Evolutionary conservation across 2,888 invertebrate genomes (phyloP).

Genomic region (Philaethria dido): DNA sequence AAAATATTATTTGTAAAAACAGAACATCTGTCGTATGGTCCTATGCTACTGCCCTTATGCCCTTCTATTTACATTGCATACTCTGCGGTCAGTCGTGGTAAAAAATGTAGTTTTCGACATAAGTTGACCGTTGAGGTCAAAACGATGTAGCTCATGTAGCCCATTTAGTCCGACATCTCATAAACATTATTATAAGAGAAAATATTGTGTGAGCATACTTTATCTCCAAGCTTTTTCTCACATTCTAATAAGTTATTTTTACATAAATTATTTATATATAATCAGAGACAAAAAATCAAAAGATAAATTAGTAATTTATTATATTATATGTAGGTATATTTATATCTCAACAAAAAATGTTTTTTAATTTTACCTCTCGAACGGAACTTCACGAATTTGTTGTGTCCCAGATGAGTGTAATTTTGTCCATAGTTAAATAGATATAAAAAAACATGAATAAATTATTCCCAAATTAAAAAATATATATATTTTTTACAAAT

Average conservation of each 20-base stretch:
- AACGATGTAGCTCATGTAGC: slow-evolving; percentile 47
- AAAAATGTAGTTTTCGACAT: slow-evolving; percentile 45
- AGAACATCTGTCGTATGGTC: background rate
- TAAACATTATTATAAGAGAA: slow-evolving; percentile 15
- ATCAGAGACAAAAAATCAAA: too few species aligned
- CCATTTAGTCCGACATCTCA: slow-evolving; percentile 38
- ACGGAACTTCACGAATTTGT: too few species aligned
- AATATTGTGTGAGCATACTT: slow-evolving; percentile 9
- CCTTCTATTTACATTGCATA: slow-evolving; percentile 3
- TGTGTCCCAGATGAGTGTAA: too few species aligned
- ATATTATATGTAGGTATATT: too few species aligned
- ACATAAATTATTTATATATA: background rate
- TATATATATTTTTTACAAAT: too few species aligned
- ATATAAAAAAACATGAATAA: too few species aligned
- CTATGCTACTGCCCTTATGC: background rate
- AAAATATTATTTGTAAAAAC: too few species aligned
- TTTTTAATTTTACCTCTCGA: too few species aligned
- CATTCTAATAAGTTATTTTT: background rate
- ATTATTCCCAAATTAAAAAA: too few species aligned
- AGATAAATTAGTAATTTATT: too few species aligned
- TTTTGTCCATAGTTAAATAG: too few species aligned
- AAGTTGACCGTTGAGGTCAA: slow-evolving; percentile 66
- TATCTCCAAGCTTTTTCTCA: background rate
- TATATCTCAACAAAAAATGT: too few species aligned
- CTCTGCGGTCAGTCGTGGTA: slow-evolving; percentile 2